Base-by-base conservation (phyloP, 2,888 invertebrate species). In the Mythimna impura region DNA sequence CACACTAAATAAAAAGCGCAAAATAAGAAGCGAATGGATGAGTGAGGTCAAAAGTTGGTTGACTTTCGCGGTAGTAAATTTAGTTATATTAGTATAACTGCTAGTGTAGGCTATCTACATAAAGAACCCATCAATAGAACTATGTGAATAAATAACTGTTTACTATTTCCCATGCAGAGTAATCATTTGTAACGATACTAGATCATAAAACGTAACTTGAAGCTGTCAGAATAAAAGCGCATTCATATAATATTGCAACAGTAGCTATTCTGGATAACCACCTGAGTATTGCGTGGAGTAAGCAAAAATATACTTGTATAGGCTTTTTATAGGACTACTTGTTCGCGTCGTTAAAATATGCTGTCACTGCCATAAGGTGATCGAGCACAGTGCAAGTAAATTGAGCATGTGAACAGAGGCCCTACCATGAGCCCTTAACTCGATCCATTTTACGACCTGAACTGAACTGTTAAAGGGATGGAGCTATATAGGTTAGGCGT, bases 151-250 rank as follows among this genome's bases (percentile, higher is more conserved):
- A 20, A 12, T 52, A 30, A n/a, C 30, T 50, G n/a, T 36, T 36
- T 17, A 36, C 36, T 55, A 40, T 55, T 66, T 70, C 70, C 52
- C 70, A 69, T 71, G 74, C 71, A 61, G 30, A 55, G 61, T 61
- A 40, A 40, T 36, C 78, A 34, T 47, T 61, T 55, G 7, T 54
- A 71, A 40, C 10, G 30, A 71, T 40, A 71, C 12, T 14, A 54
- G 36, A 47, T 54, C 76, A 78, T 20, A 54, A 61, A 40, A 78
- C 22, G 74, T 61, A 78, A 75, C 30, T 61, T 78, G 74, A 75
- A 0, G 61, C 30, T 25, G 47, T 7, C 47, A 25, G 25, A 17
- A 8, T 54, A 22, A 43, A 12, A 30, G 9, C 25, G 25, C 22
- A 30, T 54, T 54, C 60, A 69, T 62, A 73, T 5, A 58, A 50